Conservation (phyloP, 2,888 invertebrate genomes). For the Sarcophaga caerulescens region DNA sequence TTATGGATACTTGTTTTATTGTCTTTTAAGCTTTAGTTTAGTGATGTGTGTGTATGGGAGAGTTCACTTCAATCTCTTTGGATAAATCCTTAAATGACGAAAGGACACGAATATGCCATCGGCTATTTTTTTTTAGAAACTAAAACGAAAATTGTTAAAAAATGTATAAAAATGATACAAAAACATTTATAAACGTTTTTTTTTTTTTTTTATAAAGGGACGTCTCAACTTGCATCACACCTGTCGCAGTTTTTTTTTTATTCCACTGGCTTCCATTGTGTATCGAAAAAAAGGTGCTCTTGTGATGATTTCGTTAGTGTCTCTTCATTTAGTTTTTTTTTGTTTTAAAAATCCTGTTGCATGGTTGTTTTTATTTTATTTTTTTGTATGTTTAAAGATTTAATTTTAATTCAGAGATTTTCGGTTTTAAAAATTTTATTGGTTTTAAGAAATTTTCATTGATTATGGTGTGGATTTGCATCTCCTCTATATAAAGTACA, state of each 20-base stretch:
- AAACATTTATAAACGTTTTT: constrained; percentile 61
- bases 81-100: constrained; percentile 47
- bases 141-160: not conserved
- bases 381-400: constrained; percentile 11
- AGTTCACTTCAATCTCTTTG: constrained; percentile 32
- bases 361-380: constrained; percentile 12
- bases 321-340: constrained; percentile 19
- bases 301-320: constrained; percentile 48
- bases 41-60: not conserved
- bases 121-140: constrained; percentile 37
- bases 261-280: constrained; percentile 10
- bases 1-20: not conserved
- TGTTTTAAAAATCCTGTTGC: constrained; percentile 27
- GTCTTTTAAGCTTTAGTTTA: constrained; percentile 21
- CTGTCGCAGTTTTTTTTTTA: constrained; percentile 58
- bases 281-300: constrained; percentile 60
- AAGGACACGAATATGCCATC: constrained; percentile 56
- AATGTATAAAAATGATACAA: constrained; percentile 39
- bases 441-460: not conserved
- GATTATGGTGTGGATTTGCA: too few relatives aligned
- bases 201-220: constrained; percentile 41
- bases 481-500: too few relatives aligned
- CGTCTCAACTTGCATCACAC: constrained; percentile 60
- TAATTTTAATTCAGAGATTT: constrained; percentile 51
- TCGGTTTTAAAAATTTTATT: not conserved